A percentile compares a stretch with the other conserved stretches of the same genome.
Conservation (phyloP, 2,797 vertebrate genomes). For the Pipistrellus pygmaeus region DNA sequence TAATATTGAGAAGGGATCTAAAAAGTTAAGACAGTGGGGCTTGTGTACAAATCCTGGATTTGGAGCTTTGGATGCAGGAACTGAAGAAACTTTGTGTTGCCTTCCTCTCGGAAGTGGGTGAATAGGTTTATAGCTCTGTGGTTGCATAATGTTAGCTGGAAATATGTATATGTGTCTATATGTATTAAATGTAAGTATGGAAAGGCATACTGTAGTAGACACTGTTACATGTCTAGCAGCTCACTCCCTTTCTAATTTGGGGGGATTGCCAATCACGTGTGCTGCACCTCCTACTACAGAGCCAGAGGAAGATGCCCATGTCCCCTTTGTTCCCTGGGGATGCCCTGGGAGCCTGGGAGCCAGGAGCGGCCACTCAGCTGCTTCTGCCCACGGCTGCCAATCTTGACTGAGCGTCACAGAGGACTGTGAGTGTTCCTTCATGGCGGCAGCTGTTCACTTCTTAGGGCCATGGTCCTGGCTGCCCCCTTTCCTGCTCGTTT, state of each 20-base stretch:
- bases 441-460: accelerated
- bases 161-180: not conserved
- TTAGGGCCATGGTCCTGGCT: not conserved
- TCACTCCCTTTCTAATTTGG: not conserved
- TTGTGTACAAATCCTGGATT: not conserved
- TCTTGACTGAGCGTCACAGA: not conserved
- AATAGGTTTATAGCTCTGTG: not conserved
- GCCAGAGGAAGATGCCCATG: not conserved
- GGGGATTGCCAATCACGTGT: not conserved
- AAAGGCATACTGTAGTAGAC: not conserved
- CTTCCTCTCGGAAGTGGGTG: not conserved
- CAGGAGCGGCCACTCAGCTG: not conserved
- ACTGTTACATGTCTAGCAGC: no score
- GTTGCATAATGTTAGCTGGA: constrained; percentile 17
- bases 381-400: not conserved
- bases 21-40: not conserved
- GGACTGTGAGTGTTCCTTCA: not conserved
- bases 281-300: not conserved
- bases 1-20: not conserved
- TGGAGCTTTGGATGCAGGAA: not conserved
- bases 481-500: not conserved
- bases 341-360: not conserved
- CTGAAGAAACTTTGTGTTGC: not conserved
- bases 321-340: not conserved
- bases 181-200: not conserved